A percentile compares a stretch with the other conserved stretches of the same genome.
Evolutionary conservation across 2,113 vertebrate species (phyloP).

Genomic region (Porphyrio hochstetteri): DNA sequence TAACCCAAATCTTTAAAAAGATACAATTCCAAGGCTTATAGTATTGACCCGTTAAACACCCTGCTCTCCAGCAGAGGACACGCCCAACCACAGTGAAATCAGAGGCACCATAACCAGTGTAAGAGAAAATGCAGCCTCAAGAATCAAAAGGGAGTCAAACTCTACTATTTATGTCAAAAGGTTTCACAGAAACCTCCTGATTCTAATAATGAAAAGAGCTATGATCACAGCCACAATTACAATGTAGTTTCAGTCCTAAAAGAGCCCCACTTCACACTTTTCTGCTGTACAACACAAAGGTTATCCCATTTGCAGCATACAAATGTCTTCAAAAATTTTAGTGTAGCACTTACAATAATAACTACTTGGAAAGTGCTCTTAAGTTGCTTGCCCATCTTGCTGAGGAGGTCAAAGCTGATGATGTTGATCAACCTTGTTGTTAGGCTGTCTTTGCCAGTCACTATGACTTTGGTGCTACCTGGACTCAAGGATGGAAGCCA

Average conservation of each 20-base stretch:
- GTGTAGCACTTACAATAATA: slow-evolving; percentile 86
- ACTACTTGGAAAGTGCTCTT: slow-evolving; percentile 86
- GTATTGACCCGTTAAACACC: background rate
- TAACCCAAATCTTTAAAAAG: background rate
- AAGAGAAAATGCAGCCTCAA: background rate
- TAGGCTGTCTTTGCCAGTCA: slow-evolving; percentile 86
- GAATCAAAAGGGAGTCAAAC: background rate
- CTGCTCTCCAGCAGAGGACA: background rate
- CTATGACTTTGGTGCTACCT: slow-evolving; percentile 86
- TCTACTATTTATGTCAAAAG: background rate
- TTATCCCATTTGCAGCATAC: background rate
- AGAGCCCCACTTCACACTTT: background rate
- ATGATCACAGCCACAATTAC: background rate
- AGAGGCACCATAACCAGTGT: background rate
- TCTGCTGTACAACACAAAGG: background rate
- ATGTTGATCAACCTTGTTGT: slow-evolving; percentile 87
- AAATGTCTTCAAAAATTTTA: background rate
- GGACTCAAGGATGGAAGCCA: slow-evolving; percentile 91
- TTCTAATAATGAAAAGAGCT: background rate
- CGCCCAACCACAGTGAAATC: background rate
- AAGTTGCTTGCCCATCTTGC: slow-evolving; percentile 86
- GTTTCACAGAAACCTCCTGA: background rate
- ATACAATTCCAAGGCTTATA: background rate
- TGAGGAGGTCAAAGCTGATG: slow-evolving; percentile 95
- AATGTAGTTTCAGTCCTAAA: background rate